Base-by-base conservation (phyloP, 2,888 invertebrate species). In the Hirudinaria manillensis region DNA sequence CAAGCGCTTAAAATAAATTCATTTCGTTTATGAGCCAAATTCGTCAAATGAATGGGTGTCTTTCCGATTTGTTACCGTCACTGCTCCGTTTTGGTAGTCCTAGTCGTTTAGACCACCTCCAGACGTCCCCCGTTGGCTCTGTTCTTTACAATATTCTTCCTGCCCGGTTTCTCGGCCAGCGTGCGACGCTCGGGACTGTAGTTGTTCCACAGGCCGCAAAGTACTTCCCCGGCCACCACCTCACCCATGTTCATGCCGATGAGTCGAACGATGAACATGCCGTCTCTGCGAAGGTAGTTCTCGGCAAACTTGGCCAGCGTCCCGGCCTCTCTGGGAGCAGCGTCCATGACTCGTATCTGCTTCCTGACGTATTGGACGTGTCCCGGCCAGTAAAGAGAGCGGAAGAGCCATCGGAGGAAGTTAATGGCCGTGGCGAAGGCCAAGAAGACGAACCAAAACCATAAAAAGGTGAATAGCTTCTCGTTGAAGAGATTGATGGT, bases 381-480 rank as follows among this genome's bases (percentile, higher is more conserved):
- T 19, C 80, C 80, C 24, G 78, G 80, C 78, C 80, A 78, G 76
- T 81, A 81, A 75, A 80, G 78, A 51, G 81, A 75, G 24, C 80
- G 77, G 65, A 80, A 77, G 65, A 81, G 76, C 81, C 81, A 81
- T 71, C 78, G 79, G 36, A 79, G 66, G 70, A 80, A 78, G 76
- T 79, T 79, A 36, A 77, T 70, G 53, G 80, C 76, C 65, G 79
- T 81, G 71, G 81, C 76, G 72, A 79, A 68, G n/a, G 80, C 79
- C 32, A 80, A 76, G 38, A 81, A 79, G 56, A 80, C 78, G 74
- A 78, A 79, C 81, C 81, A 81, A 77, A 81, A 81, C 81, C 81
- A 81, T 24, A 81, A 76, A 77, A 81, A 81, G 66, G 81, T 79
- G 77, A 80, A 81, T 72, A 81, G 81, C 71, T 81, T 81, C 76